Evolutionary conservation across 2,113 vertebrate species (phyloP).

Genomic region (Microtus ochrogaster): DNA sequence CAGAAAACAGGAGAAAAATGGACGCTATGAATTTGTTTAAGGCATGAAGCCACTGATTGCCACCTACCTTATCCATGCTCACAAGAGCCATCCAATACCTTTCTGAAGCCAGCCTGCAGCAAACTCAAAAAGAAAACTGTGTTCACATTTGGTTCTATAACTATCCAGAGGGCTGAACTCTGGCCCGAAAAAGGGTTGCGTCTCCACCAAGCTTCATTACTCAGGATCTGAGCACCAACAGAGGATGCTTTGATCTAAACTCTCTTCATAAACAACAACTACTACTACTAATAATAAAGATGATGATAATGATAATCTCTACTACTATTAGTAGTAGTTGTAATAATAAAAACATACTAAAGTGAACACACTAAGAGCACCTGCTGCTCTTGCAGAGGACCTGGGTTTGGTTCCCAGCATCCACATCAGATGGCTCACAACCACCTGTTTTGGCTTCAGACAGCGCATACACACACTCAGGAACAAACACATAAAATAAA

Average conservation of each 20-base stretch:
- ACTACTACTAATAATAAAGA: neutral
- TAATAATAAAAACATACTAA: too few species aligned
- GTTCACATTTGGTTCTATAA: neutral
- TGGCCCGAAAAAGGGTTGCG: neutral
- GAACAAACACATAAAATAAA: neutral
- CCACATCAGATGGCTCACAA: neutral
- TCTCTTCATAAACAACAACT: neutral
- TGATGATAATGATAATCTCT: neutral
- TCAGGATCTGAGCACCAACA: neutral
- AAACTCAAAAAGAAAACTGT: neutral
- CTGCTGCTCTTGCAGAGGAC: neutral
- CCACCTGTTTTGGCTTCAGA: neutral
- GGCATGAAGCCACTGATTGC: neutral
- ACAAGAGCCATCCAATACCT: neutral
- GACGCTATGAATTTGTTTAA: neutral
- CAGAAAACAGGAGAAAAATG: neutral
- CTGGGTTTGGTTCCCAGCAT: neutral
- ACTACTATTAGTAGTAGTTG: too few species aligned
- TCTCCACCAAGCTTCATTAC: neutral
- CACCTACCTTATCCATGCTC: neutral
- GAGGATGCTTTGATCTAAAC: neutral
- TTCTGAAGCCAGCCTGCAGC: neutral
- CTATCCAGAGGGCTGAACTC: neutral
- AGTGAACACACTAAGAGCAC: neutral
- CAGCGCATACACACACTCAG: neutral